phyloP scores from a whole-genome alignment of 2,113 vertebrate species.

The Pogona vitticeps region DNA sequence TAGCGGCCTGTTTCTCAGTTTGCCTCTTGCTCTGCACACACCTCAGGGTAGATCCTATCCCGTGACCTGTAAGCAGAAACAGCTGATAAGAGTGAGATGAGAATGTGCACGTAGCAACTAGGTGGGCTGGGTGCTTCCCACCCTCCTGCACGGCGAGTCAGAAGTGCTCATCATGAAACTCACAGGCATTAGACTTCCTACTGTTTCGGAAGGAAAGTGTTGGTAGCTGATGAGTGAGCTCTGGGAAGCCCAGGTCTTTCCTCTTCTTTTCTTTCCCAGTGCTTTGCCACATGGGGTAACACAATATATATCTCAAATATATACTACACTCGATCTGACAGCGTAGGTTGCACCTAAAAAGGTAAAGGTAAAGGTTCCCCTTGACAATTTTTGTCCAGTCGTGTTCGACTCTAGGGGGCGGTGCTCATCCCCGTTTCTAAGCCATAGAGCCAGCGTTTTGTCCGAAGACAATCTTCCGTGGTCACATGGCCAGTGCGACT shows the following conservation, averaged over 20 bases:
- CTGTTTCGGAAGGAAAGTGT: neutral
- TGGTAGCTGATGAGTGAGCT: neutral
- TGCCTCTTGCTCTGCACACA: constrained; percentile 25
- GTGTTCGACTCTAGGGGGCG: no score
- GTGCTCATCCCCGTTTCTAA: no score
- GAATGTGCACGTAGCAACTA: neutral
- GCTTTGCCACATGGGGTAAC: neutral
- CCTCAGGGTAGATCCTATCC: constrained; percentile 13
- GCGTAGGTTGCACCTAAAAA: no score
- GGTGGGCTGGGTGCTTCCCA: neutral
- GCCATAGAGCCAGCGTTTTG: no score
- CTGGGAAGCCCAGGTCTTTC: neutral
- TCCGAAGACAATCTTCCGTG: no score
- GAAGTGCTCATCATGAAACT: neutral
- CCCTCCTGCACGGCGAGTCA: neutral
- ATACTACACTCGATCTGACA: neutral
- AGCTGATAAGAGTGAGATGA: constrained; percentile 41
- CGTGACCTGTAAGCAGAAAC: constrained; percentile 16
- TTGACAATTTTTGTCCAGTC: no score
- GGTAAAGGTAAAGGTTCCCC: no score
- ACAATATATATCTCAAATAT: neutral
- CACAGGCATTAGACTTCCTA: neutral
- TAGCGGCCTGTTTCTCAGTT: neutral
- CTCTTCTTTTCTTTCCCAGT: neutral
- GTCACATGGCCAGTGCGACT: no score